phyloP scores from a whole-genome alignment of 2,797 vertebrate genomes.

The Acomys russatus region DNA sequence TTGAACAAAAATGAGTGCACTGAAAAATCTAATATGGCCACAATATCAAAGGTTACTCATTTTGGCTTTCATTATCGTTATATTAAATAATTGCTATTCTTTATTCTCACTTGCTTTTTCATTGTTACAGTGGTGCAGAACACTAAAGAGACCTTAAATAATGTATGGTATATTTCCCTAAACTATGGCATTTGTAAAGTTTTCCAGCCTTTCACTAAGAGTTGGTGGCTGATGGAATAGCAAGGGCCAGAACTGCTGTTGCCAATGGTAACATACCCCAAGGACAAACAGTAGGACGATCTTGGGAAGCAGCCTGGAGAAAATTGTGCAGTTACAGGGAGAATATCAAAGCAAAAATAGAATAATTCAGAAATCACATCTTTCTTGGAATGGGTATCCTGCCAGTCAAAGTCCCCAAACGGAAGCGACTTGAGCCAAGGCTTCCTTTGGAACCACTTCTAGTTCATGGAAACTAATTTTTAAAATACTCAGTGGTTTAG shows the following conservation, averaged over 20 bases:
- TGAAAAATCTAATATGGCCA: neutral
- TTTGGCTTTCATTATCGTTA: neutral
- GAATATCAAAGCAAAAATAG: slow-evolving; percentile 83
- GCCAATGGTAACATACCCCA: slow-evolving; percentile 67
- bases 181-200: slow-evolving; percentile 41
- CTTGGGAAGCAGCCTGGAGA: slow-evolving; percentile 27
- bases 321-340: slow-evolving; percentile 74
- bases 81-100: slow-evolving; percentile 19
- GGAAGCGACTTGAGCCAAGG: slow-evolving; percentile 81
- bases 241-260: neutral
- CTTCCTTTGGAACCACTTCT: slow-evolving; percentile 87
- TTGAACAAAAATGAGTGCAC: neutral
- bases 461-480: slow-evolving; percentile 89
- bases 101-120: neutral
- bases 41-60: neutral
- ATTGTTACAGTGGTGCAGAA: slow-evolving; percentile 21
- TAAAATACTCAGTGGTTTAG: slow-evolving; percentile 86
- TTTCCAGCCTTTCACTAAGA: slow-evolving; percentile 13
- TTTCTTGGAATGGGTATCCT: slow-evolving; percentile 78
- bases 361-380: slow-evolving; percentile 84
- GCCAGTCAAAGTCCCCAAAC: slow-evolving; percentile 73
- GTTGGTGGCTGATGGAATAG: neutral
- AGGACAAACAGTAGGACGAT: slow-evolving; percentile 64
- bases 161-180: neutral
- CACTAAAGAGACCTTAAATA: neutral